phyloP scores from a whole-genome alignment of 2,797 vertebrate species.

The Girardinus metallicus region DNA sequence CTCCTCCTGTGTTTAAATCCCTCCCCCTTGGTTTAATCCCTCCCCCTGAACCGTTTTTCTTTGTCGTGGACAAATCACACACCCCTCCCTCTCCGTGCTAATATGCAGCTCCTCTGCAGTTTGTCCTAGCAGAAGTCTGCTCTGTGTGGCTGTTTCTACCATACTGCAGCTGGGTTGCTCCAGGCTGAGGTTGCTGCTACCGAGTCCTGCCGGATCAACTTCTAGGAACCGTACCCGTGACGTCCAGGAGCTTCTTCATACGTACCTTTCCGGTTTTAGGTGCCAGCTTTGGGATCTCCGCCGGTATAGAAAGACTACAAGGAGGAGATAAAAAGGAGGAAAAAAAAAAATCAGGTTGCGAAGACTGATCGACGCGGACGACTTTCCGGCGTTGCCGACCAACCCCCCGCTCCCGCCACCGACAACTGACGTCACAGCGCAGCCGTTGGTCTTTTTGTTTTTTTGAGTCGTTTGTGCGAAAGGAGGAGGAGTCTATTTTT shows the following conservation, averaged over 20 bases:
- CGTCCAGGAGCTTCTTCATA: constrained; percentile 33
- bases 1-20: constrained; percentile 56
- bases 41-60: constrained; percentile 42
- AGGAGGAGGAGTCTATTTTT: constrained; percentile 71
- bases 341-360: not conserved
- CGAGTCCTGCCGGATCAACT: not conserved
- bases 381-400: constrained; percentile 25
- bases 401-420: constrained; percentile 21
- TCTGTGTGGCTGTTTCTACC: constrained; percentile 30
- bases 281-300: constrained; percentile 32
- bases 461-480: constrained; percentile 26
- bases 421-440: constrained; percentile 33
- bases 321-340: not conserved
- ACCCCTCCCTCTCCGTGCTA: constrained; percentile 43
- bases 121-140: constrained; percentile 30
- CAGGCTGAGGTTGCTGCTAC: constrained; percentile 32
- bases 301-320: constrained; percentile 7
- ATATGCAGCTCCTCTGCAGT: constrained; percentile 50
- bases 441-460: constrained; percentile 2
- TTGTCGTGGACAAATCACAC: constrained; percentile 19
- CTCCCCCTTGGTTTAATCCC: constrained; percentile 38
- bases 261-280: constrained; percentile 52
- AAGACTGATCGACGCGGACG: constrained; percentile 13
- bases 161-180: constrained; percentile 34
- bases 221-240: not conserved